Percentiles rank a stretch among this genome's conserved stretches.
Conservation (phyloP, 2,888 invertebrate species). For the Argyresthia goedartella region DNA sequence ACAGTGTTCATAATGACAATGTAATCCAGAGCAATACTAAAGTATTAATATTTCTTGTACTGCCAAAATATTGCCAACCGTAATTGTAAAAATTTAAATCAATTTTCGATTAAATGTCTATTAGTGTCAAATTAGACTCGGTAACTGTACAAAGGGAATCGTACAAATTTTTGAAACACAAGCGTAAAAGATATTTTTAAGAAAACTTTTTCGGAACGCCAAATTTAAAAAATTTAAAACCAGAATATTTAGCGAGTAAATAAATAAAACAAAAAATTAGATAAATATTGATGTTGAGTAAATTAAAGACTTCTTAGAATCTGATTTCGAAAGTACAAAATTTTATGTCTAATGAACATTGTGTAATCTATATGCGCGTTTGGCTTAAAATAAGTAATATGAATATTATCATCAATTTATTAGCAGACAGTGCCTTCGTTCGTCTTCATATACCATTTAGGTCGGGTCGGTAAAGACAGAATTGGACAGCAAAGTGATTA, state of each 20-base stretch:
- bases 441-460: constrained; percentile 35
- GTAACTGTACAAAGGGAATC: constrained; percentile 67
- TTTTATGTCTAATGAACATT: constrained; percentile 57
- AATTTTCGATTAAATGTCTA: constrained; percentile 60
- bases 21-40: constrained; percentile 71
- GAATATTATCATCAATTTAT: constrained; percentile 49
- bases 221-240: constrained; percentile 59
- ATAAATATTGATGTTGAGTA: constrained; percentile 57
- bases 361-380: constrained; percentile 61
- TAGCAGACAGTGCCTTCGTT: constrained; percentile 67
- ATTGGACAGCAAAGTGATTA: constrained; percentile 17
- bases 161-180: constrained; percentile 67
- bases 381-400: constrained; percentile 49
- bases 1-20: constrained; percentile 67
- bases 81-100: constrained; percentile 62
- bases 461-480: background rate
- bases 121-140: constrained; percentile 69
- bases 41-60: constrained; percentile 69
- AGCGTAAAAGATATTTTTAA: constrained; percentile 66
- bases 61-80: constrained; percentile 69
- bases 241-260: constrained; percentile 66
- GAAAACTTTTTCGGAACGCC: constrained; percentile 66
- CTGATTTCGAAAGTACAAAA: constrained; percentile 70
- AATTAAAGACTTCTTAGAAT: constrained; percentile 67
- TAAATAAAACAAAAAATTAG: constrained; percentile 37